Evolutionary conservation across 2,797 vertebrate species (phyloP), one percentile per base, ranked within the genome.

Genomic region (Eulemur coronatus): DNA sequence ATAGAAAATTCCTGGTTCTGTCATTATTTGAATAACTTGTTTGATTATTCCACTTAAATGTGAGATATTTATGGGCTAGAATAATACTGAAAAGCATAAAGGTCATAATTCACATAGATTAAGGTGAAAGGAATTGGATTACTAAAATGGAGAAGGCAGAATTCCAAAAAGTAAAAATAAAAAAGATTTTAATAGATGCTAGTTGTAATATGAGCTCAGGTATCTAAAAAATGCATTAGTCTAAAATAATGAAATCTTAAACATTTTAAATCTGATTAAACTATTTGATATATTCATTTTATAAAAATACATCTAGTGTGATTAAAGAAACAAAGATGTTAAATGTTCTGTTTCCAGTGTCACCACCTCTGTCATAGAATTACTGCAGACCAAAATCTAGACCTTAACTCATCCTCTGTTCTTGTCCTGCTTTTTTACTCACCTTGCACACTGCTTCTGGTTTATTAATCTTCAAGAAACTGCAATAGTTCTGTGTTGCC

Each of bases 351-450:
- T 43, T 63, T 61, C 33, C 14, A 55, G 46, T 10, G 2, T 13
- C 9, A 17, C 2, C 18, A n/a, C 3, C n/a, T 38, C 55, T 59
- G 15, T 2, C 12, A 5, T 0, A 43, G 24, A 10, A 13, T 38
- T 7, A 69, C 13, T 22, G 10, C 1, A 33, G 69, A 18, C 22
- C 5, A 4, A n/a, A 46, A 41, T 52, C 38, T 59, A 28, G 28
- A 46, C 2, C 26, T 30, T 8, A 55, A 8, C 17, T 41, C 5
- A 3, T 5, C 3, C 30, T 67, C 55, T 80, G 17, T 33, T 48
- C 17, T 82, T 55, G 4, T 20, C 33, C 67, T 35, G 30, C 28
- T 52, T 33, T 43, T 50, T 52, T 52, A 61, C 38, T 65, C 20
- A 43, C 38, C 67, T 81, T 85, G 41, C 38, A 43, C 15, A 38